Evolutionary conservation across 2,113 vertebrate species (phyloP).

Genomic region (Gymnocephalus cernua): DNA sequence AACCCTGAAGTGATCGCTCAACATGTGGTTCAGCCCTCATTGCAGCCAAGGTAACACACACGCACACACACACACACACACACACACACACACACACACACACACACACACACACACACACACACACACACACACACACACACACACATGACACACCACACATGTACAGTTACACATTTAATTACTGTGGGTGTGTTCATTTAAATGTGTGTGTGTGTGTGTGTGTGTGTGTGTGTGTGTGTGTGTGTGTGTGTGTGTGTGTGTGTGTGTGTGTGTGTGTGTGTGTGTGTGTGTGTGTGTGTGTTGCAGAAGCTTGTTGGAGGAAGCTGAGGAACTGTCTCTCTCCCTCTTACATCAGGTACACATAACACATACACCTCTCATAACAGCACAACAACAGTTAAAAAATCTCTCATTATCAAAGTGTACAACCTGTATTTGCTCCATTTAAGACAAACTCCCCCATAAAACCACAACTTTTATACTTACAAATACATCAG

Average conservation of each 20-base stretch:
- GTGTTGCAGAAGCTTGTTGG: constrained; percentile 73
- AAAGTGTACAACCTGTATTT: neutral
- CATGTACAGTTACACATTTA: neutral
- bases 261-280: constrained; percentile 47
- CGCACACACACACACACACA: neutral
- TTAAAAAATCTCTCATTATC: neutral
- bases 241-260: constrained; percentile 38
- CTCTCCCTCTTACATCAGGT: constrained; percentile 70
- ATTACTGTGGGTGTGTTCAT: neutral
- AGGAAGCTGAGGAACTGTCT: constrained; percentile 68
- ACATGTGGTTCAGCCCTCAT: constrained; percentile 29
- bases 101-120: constrained; percentile 1
- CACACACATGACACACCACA: neutral
- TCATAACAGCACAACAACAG: neutral
- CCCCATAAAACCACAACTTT: neutral
- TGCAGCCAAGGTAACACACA: constrained; percentile 67
- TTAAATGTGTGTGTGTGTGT: constrained; percentile 31
- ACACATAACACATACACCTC: neutral
- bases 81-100: constrained; percentile 16
- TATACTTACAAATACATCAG: neutral
- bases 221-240: constrained; percentile 40
- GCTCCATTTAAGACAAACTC: neutral
- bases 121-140: neutral
- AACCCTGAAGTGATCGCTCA: constrained; percentile 66
- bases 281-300: constrained; percentile 5